Evolutionary conservation across 2,797 vertebrate genomes (phyloP), one percentile per base, ranked within the genome.

Genomic region (Helostoma temminkii): DNA sequence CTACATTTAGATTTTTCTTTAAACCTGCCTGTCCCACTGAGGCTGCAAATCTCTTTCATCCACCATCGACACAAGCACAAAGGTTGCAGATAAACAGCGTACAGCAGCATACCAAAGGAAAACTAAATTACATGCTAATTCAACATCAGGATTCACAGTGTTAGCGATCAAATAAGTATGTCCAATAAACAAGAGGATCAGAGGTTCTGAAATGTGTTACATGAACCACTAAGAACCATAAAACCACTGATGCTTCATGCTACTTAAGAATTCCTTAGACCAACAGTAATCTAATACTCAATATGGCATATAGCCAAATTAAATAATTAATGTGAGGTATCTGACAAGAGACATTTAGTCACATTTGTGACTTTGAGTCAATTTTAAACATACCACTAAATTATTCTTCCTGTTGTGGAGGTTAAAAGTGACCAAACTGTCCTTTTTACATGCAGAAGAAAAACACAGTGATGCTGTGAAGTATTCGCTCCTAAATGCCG

Each of bases 41-140:
- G 65, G 32, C 19, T 71, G 36, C 37, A 60, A 24, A 49, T 58
- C 19, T 58, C 49, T 70, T 83, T 66, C 53, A 64, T 58, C 43
- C 22, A 2, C 50, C 50, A 56, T 58, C 66, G 49, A 52, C 45
- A 46, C 6, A 6, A 76, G 47, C 11, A 12, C 52, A 66, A 65
- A 61, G 57, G 52, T 43, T 43, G 41, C 59, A 68, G 47, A 74
- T 39, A 42, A 42, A 66, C 45, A 61, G 37, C 54, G 15, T 21
- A 11, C 39, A 56, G 53, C 21, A 49, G 25, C 30, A 30, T 47
- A 57, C 18, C 4, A 5, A 2, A 11, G 43, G 52, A 21, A 24
- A 49, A 25, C 28, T 3, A 49, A 32, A 67, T 19, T 4, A 19
- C 39, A 48, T 24, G 21, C 24, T 30, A 36, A 53, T 37, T 25